phyloP scores from a whole-genome alignment of 2,113 vertebrate genomes.

The Lutjanus erythropterus region DNA sequence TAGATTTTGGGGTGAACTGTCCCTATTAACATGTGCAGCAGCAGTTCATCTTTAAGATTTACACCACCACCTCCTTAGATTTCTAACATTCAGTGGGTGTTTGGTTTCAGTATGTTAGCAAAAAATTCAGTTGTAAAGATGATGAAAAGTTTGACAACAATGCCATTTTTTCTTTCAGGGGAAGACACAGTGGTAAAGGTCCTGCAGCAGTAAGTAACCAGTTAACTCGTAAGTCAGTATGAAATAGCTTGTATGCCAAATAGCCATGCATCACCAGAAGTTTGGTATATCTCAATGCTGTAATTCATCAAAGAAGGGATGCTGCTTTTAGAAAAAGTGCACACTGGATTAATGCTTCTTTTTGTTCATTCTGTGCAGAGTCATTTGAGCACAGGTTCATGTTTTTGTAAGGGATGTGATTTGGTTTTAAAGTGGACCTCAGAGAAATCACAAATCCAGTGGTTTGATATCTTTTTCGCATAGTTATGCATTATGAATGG shows the following conservation, averaged over 20 bases:
- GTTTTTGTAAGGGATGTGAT: slow-evolving; percentile 12
- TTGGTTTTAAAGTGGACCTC: background rate
- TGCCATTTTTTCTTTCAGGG: slow-evolving; percentile 85
- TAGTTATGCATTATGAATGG: slow-evolving; percentile 1
- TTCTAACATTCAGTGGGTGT: background rate
- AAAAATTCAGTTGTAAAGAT: background rate
- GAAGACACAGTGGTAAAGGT: slow-evolving; percentile 95
- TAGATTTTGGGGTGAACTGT: too few relatives aligned
- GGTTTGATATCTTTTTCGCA: background rate
- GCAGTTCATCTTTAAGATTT: background rate
- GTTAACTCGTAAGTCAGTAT: slow-evolving; percentile 1
- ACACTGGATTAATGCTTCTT: background rate
- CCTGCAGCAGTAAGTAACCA: slow-evolving; percentile 89
- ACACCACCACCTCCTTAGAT: background rate
- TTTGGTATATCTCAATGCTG: background rate
- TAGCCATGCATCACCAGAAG: background rate
- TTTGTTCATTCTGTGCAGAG: background rate
- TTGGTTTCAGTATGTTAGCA: slow-evolving; percentile 19
- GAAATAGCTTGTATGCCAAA: background rate
- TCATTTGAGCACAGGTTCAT: background rate
- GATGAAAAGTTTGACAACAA: slow-evolving; percentile 21
- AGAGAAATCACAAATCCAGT: slow-evolving; percentile 2
- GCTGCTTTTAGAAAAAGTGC: background rate
- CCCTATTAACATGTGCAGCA: background rate
- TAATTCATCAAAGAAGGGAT: background rate